These are phyloP conservation scores for Notothenia rossii DNA, from an alignment of 2,113 vertebrate genomes.

Conservation along the genomic window DNA sequence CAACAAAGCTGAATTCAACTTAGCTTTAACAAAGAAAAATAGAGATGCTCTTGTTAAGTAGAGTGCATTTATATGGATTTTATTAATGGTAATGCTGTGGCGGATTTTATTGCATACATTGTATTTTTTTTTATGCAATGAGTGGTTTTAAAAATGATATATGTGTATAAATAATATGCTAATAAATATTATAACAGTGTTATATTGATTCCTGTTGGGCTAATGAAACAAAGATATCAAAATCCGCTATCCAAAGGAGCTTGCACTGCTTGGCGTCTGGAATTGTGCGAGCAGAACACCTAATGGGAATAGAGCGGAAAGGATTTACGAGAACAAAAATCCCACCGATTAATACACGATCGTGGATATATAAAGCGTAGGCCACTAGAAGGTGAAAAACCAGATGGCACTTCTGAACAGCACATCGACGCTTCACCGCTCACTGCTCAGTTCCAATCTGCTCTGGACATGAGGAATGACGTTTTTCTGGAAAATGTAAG, in stretches of 20 bases:
- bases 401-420: constrained; percentile 43
- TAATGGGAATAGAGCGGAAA: constrained; percentile 60
- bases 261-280: constrained; percentile 46
- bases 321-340: constrained; percentile 58
- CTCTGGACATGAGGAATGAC: constrained; percentile 44
- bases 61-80: not conserved
- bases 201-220: not conserved
- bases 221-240: constrained; percentile 50
- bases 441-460: constrained; percentile 8
- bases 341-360: constrained; percentile 53
- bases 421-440: constrained; percentile 33
- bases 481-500: constrained; percentile 43
- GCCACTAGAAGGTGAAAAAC: constrained; percentile 49
- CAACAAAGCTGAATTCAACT: constrained; percentile 1
- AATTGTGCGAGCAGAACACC: constrained; percentile 43
- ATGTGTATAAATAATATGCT: not conserved
- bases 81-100: not conserved
- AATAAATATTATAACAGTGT: not conserved
- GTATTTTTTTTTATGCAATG: not conserved
- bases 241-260: constrained; percentile 44
- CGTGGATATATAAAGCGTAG: constrained; percentile 47
- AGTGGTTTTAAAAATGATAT: not conserved
- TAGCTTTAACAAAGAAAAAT: constrained; percentile 1
- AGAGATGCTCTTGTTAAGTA: not conserved
- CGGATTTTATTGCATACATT: not conserved